Base-by-base conservation (phyloP, 2,797 vertebrate genomes). In the Melanitta fusca region DNA sequence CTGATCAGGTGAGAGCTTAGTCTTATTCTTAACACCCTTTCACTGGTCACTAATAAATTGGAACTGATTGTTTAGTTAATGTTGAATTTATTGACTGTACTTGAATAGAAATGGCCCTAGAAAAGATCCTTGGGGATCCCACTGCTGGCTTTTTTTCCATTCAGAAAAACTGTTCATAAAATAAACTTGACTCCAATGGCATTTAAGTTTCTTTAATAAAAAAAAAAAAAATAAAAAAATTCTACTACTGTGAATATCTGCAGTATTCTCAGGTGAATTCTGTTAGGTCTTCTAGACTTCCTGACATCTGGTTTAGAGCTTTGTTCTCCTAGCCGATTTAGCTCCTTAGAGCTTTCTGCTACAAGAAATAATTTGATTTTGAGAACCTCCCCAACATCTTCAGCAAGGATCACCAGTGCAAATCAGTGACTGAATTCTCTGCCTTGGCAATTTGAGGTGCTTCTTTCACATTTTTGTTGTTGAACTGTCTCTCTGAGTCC, bases 261-360 rank as follows among this genome's bases (percentile, higher is more conserved):
- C 28, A 45, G n/a, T 0, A 1, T 20, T 51, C n/a, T 43, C 28
- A 15, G 22, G 32, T 38, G 36, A 51, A 69, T 39, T 13, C 21
- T 58, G 1, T 53, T 79, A 51, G 36, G 24, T 21, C 25, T 28
- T 69, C 30, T 53, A 56, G 53, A 34, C 34, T 24, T 83, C 25
- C 38, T 75, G 47, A 80, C 28, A 6, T 32, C 20, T 85, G 51
- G 15, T 75, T 60, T 70, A 53, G 41, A 54, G 18, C 22, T n/a
- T 8, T 22, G 15, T 71, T 81, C 14, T 27, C 53, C 58, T 51
- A 56, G 39, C 15, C 47, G 22, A 36, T 54, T 28, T 2, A 60
- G 16, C 8, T 77, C 22, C 16, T 77, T 28, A 27, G 34, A 38
- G 34, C 34, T 66, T 85, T 81, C 16, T 56, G 47, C 27, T 54